Evolutionary conservation across 2,113 vertebrate species (phyloP).

Genomic region (Pomatostomus ruficeps): DNA sequence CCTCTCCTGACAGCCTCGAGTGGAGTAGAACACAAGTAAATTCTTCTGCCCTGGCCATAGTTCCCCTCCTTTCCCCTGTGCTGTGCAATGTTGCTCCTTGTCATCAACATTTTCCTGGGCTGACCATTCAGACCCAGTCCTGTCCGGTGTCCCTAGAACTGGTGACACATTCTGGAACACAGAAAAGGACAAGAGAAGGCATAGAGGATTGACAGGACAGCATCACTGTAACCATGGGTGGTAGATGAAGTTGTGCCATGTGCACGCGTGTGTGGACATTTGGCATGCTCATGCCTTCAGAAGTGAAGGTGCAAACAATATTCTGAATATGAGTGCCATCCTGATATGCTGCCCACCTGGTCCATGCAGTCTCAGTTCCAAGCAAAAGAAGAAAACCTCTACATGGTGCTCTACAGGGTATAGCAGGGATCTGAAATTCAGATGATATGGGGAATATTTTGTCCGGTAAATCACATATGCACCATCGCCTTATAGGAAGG

Average conservation of each 20-base stretch:
- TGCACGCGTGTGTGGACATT: neutral
- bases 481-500: neutral
- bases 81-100: neutral
- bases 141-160: neutral
- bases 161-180: neutral
- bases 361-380: neutral
- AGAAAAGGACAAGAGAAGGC: neutral
- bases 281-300: neutral
- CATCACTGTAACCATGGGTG: rapidly evolving
- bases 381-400: neutral
- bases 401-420: neutral
- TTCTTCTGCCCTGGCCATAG: neutral
- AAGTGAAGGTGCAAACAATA: neutral
- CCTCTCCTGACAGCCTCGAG: neutral
- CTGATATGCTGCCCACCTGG: neutral
- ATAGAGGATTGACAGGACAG: neutral
- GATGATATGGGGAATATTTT: neutral
- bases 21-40: neutral
- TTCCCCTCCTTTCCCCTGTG: rapidly evolving
- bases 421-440: neutral
- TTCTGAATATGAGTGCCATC: neutral
- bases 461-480: neutral
- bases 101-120: neutral
- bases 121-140: neutral
- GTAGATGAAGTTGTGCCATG: neutral